Conservation (phyloP, 2,113 vertebrate species). For the Tetraodon nigroviridis region DNA sequence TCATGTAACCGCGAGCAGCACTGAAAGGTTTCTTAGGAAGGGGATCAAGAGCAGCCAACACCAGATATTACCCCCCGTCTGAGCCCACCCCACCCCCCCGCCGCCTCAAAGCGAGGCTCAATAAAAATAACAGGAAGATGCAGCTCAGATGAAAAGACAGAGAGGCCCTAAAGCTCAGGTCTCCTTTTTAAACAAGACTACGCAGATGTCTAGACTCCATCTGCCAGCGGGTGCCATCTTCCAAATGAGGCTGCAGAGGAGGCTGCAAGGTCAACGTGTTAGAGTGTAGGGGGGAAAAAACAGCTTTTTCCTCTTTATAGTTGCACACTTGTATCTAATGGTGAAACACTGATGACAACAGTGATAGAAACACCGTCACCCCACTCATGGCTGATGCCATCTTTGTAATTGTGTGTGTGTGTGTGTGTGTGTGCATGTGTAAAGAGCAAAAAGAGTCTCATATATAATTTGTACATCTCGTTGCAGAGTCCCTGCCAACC, state of each 20-base stretch:
- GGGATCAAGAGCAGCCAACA: conserved; percentile 29
- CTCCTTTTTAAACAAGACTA: conserved; percentile 16
- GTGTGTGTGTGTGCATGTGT: conserved; percentile 12
- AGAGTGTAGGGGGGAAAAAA: not conserved
- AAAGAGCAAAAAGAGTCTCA: conserved; percentile 43
- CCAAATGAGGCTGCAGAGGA: conserved; percentile 10
- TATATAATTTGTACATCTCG: conserved; percentile 41
- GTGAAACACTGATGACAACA: conserved; percentile 23
- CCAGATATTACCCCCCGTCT: conserved; percentile 31
- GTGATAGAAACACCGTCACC: conserved; percentile 36
- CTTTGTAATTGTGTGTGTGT: conserved; percentile 29
- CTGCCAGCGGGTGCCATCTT: conserved; percentile 27
- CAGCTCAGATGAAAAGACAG: conserved; percentile 28
- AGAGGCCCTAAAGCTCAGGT: conserved; percentile 40
- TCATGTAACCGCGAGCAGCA: conserved; percentile 49
- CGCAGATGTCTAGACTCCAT: conserved; percentile 49
- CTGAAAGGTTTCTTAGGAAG: conserved; percentile 39
- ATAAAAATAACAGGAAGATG: not conserved
- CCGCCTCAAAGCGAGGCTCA: not conserved
- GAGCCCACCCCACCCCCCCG: conserved; percentile 7
- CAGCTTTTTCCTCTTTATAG: too few species aligned
- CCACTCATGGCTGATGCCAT: conserved; percentile 19
- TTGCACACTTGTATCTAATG: conserved; percentile 3
- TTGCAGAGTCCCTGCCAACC: conserved; percentile 16
- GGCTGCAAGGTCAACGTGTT: conserved; percentile 18